Evolutionary conservation across 2,888 invertebrate genomes (phyloP).

Genomic region (Rhodophaea formosa): DNA sequence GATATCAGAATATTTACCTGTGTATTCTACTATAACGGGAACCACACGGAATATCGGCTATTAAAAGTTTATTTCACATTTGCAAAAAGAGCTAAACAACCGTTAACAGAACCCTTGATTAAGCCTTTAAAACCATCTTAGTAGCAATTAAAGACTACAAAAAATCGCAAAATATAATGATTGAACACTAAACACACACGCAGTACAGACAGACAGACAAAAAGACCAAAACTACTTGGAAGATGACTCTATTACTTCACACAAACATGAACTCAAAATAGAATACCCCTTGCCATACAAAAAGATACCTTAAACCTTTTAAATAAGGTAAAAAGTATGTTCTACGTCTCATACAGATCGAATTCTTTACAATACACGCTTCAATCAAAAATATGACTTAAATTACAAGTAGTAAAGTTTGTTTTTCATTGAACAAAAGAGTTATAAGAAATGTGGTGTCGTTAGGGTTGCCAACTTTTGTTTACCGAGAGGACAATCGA

Average conservation of each 20-base stretch:
- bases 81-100: too few species aligned
- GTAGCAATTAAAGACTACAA: slow-evolving; percentile 23
- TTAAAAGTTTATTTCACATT: too few species aligned
- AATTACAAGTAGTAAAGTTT: slow-evolving; percentile 21
- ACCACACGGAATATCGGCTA: too few species aligned
- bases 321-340: slow-evolving; percentile 31
- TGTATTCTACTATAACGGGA: too few species aligned
- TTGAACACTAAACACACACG: slow-evolving; percentile 34
- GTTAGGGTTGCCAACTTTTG: too few species aligned
- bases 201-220: slow-evolving; percentile 54
- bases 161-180: slow-evolving; percentile 32
- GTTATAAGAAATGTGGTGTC: slow-evolving; percentile 22
- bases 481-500: too few species aligned
- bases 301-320: slow-evolving; percentile 30
- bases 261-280: slow-evolving; percentile 59
- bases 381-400: slow-evolving; percentile 38
- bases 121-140: slow-evolving; percentile 3
- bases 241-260: slow-evolving; percentile 76
- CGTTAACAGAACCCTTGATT: slow-evolving; percentile 6
- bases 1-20: too few species aligned
- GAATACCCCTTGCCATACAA: slow-evolving; percentile 38
- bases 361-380: slow-evolving; percentile 39
- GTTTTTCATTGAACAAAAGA: slow-evolving; percentile 26
- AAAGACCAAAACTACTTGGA: slow-evolving; percentile 55
- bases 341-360: slow-evolving; percentile 25